These are phyloP conservation scores for Belonocnema kinseyi DNA, from an alignment of 1,140 invertebrate genomes.

Conservation along the genomic window DNA sequence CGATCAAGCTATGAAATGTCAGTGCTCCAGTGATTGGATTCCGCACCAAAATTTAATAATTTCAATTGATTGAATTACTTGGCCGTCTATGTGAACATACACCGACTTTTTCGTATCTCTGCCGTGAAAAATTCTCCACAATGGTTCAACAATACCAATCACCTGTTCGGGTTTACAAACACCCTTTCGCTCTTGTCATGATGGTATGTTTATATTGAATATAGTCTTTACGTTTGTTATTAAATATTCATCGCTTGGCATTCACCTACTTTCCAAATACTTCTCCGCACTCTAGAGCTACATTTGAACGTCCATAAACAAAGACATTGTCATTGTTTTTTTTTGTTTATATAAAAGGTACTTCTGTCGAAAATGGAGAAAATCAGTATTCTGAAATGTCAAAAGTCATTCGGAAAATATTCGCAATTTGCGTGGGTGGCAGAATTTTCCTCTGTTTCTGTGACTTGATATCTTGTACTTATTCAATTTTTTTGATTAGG, in stretches of 20 bases:
- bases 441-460: not conserved
- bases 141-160: constrained; percentile 99
- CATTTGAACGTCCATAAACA: not conserved
- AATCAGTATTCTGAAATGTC: not conserved
- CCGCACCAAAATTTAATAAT: too few species aligned
- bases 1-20: too few species aligned
- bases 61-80: too few species aligned
- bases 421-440: not conserved
- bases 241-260: constrained; percentile 44
- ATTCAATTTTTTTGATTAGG: not conserved
- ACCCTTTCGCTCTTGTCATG: constrained; percentile 98
- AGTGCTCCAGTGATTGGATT: too few species aligned
- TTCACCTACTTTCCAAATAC: constrained; percentile 38
- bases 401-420: not conserved
- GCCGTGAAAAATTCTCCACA: not conserved
- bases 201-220: constrained; percentile 83
- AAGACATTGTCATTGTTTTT: not conserved
- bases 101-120: too few species aligned
- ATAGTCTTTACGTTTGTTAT: constrained; percentile 41
- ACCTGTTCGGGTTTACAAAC: constrained; percentile 96
- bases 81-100: too few species aligned
- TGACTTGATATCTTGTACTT: not conserved
- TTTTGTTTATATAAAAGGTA: not conserved
- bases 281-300: constrained; percentile 4
- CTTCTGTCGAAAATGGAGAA: not conserved